Percentiles rank a stretch among this genome's conserved stretches.
Conservation (phyloP, 2,797 vertebrate species). For the Sciaenops ocellatus region DNA sequence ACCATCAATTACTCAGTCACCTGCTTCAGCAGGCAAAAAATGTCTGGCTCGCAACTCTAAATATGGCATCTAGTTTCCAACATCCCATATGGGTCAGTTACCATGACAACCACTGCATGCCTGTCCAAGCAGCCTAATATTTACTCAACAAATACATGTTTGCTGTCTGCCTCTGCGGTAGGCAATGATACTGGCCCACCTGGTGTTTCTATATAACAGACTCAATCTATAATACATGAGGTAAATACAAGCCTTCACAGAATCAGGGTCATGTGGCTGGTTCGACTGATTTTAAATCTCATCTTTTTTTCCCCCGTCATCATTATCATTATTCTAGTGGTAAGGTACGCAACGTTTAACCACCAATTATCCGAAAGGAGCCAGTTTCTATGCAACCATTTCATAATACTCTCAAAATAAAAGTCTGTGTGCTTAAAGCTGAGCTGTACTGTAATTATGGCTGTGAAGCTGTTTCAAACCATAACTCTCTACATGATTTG, state of each 20-base stretch:
- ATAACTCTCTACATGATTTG: not conserved
- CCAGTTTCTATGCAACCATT: slow-evolving; percentile 28
- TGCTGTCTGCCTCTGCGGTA: slow-evolving; percentile 61
- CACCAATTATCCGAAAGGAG: slow-evolving; percentile 21
- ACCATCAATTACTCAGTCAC: slow-evolving; percentile 43
- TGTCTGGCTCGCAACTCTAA: slow-evolving; percentile 49
- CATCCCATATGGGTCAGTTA: slow-evolving; percentile 69
- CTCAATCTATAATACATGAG: slow-evolving; percentile 62
- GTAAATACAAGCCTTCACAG: slow-evolving; percentile 36
- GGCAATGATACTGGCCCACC: slow-evolving; percentile 59
- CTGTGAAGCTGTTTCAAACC: not conserved
- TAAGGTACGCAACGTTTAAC: not conserved
- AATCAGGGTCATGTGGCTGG: slow-evolving; percentile 4
- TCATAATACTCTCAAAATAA: slow-evolving; percentile 9
- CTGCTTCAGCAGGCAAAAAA: slow-evolving; percentile 38
- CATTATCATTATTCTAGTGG: slow-evolving; percentile 3
- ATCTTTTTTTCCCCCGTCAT: not conserved
- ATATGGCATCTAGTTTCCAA: slow-evolving; percentile 62
- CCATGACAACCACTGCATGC: slow-evolving; percentile 67
- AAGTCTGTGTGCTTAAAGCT: not conserved
- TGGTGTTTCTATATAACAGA: slow-evolving; percentile 58
- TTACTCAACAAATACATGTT: slow-evolving; percentile 75
- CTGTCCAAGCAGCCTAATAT: slow-evolving; percentile 71
- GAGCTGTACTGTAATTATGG: slow-evolving; percentile 1
- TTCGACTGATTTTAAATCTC: slow-evolving; percentile 2